Evolutionary conservation across 2,797 vertebrate genomes (phyloP).

Genomic region (Heterohyrax brucei): DNA sequence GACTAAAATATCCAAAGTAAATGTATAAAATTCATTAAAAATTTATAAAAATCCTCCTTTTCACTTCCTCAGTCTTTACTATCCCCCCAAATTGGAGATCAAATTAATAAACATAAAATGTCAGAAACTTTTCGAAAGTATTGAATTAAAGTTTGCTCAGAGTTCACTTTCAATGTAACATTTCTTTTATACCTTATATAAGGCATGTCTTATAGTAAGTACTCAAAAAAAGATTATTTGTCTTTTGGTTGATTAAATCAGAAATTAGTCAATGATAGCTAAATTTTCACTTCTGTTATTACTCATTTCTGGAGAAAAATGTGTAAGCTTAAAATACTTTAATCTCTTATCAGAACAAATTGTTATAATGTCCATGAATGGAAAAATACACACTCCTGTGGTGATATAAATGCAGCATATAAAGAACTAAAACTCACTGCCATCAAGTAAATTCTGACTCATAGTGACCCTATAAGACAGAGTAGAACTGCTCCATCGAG

Average conservation of each 20-base stretch:
- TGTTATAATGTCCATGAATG: not conserved
- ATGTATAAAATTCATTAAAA: not conserved
- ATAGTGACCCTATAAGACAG: too few species aligned
- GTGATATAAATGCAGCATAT: not conserved
- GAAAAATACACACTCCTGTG: not conserved
- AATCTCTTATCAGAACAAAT: not conserved
- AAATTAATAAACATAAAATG: constrained; percentile 33
- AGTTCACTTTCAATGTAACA: not conserved
- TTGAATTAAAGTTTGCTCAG: not conserved
- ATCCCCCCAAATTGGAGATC: constrained; percentile 1
- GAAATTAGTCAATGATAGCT: constrained; percentile 6
- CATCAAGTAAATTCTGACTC: too few species aligned
- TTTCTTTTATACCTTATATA: constrained; percentile 22
- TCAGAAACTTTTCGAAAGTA: not conserved
- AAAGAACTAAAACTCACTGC: too few species aligned
- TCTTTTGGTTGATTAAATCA: constrained; percentile 39
- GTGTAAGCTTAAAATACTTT: not conserved
- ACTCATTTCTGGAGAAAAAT: not conserved
- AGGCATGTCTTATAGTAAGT: not conserved
- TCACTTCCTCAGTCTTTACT: not conserved
- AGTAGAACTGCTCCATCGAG: too few species aligned
- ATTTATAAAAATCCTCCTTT: not conserved
- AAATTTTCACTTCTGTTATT: constrained; percentile 37
- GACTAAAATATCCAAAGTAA: constrained; percentile 30
- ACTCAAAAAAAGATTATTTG: constrained; percentile 18